These are phyloP conservation scores for Nyleta sp. DNA, from an alignment of 2,888 invertebrate species.

Conservation along the genomic window DNA sequence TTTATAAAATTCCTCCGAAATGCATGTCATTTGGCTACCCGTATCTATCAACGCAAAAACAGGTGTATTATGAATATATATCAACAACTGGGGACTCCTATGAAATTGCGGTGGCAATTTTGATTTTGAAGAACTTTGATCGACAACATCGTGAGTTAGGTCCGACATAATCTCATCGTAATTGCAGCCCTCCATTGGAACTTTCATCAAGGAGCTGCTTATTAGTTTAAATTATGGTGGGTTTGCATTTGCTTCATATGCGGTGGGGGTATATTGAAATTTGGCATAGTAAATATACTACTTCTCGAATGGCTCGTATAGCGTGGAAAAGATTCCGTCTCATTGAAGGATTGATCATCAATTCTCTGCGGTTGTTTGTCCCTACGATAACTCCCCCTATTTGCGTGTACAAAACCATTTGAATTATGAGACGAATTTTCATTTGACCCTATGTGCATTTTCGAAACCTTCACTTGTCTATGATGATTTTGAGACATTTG, in stretches of 20 bases:
- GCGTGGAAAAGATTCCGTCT: too few species aligned
- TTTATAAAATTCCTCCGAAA: not conserved
- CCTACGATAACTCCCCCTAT: too few species aligned
- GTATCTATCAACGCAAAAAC: not conserved
- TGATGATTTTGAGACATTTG: not conserved
- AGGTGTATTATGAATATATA: not conserved
- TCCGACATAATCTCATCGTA: not conserved
- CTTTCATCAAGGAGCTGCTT: too few species aligned
- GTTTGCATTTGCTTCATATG: not conserved
- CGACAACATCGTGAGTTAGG: not conserved
- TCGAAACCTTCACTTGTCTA: not conserved
- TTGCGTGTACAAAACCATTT: too few species aligned
- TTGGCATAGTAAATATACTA: not conserved
- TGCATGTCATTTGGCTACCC: not conserved
- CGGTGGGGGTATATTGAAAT: constrained; percentile 22
- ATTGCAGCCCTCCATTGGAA: not conserved
- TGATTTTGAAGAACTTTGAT: not conserved
- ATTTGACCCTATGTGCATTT: not conserved
- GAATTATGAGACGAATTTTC: too few species aligned
- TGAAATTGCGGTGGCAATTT: too few species aligned
- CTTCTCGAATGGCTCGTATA: too few species aligned
- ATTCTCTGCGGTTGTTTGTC: not conserved
- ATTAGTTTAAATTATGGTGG: not conserved
- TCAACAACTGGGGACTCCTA: not conserved
- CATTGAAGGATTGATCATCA: not conserved